Evolutionary conservation across 2,113 vertebrate genomes (phyloP).

Genomic region (Varanus salvator): DNA sequence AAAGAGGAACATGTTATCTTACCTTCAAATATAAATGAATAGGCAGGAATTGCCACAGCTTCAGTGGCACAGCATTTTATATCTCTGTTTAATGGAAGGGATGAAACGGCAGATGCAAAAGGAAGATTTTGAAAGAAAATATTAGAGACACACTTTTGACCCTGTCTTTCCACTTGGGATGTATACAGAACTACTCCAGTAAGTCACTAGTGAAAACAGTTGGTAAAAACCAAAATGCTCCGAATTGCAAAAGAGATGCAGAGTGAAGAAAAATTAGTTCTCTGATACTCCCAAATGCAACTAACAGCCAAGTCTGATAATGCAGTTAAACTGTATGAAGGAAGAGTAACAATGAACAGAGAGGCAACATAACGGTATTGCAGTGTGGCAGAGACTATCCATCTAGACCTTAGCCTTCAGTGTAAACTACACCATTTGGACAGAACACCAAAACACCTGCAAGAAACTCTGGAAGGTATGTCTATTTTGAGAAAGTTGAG

Average conservation of each 20-base stretch:
- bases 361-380: not conserved
- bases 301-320: not conserved
- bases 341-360: not conserved
- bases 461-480: too few species aligned
- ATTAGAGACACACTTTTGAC: not conserved
- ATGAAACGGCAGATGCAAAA: conserved; percentile 8
- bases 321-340: not conserved
- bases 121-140: conserved; percentile 32
- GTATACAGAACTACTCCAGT: not conserved
- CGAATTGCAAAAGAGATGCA: not conserved
- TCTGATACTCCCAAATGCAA: conserved; percentile 12
- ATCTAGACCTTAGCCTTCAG: not conserved
- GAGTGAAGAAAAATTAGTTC: not conserved
- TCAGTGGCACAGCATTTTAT: conserved; percentile 15
- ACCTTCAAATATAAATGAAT: conserved; percentile 22
- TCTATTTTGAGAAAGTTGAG: too few species aligned
- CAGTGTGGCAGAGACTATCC: not conserved
- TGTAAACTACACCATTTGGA: too few species aligned
- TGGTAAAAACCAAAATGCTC: not conserved
- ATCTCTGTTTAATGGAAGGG: conserved; percentile 18
- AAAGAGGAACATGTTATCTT: conserved; percentile 13
- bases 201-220: not conserved
- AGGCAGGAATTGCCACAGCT: conserved; percentile 6
- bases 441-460: too few species aligned
- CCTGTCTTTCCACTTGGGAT: not conserved